These are phyloP conservation scores for Sacculina carcini DNA, from an alignment of 2,888 invertebrate species.

Conservation along the genomic window DNA sequence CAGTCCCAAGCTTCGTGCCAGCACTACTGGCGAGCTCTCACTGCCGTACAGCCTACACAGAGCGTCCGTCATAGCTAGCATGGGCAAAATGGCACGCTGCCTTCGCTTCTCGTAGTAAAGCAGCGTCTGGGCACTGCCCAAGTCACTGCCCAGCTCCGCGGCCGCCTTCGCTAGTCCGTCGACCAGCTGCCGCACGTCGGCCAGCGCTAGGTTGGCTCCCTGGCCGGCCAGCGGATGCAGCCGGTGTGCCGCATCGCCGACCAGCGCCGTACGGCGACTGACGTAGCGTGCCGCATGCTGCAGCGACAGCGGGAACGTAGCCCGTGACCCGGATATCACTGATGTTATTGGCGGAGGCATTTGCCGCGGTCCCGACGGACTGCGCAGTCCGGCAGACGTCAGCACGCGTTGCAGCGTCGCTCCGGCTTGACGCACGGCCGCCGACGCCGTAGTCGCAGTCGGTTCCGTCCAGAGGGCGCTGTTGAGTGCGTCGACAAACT, in stretches of 20 bases:
- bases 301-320: conserved; percentile 73
- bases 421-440: conserved; percentile 41
- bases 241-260: conserved; percentile 40
- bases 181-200: conserved; percentile 55
- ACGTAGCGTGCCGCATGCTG: conserved; percentile 69
- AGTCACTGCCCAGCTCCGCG: conserved; percentile 40
- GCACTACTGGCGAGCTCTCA: conserved; percentile 15
- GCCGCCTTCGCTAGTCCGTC: conserved; percentile 38
- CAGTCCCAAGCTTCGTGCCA: conserved; percentile 11
- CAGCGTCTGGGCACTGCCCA: conserved; percentile 37
- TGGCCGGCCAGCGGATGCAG: conserved; percentile 20
- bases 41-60: conserved; percentile 57
- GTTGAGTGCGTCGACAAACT: conserved; percentile 69
- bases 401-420: conserved; percentile 25
- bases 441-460: conserved; percentile 23
- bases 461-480: conserved; percentile 30
- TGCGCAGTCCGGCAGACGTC: conserved; percentile 28
- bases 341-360: conserved; percentile 40
- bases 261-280: conserved; percentile 46
- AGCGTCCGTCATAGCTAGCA: conserved; percentile 61
- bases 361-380: conserved; percentile 26
- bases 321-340: conserved; percentile 29
- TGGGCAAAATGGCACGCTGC: conserved; percentile 64
- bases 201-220: conserved; percentile 91
- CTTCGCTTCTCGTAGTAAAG: conserved; percentile 55